Base-by-base conservation (phyloP, 1,140 invertebrate species). In the Diachasmimorpha longicaudata region DNA sequence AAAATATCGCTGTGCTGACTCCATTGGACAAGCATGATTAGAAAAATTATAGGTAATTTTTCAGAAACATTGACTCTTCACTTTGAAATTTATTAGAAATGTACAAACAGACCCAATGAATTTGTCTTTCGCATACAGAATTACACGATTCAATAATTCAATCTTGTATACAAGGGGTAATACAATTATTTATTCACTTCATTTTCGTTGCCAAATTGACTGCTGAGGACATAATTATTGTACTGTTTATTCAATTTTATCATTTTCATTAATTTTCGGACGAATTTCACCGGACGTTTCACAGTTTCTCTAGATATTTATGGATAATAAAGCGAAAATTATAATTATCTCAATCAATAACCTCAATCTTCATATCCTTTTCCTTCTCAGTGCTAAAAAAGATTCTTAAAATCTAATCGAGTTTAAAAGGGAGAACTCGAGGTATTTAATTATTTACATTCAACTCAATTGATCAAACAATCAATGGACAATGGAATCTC, bases 21-120 rank as follows among this genome's bases (percentile, higher is more conserved):
- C 80, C 81, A 19, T 67, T 85, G n/a, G 83, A 82, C 19, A 85
- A 84, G 84, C 77, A 79, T 37, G 44, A 85, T 79, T 85, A 74
- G 75, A 70, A 58, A 70, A 4, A 71, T 70, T 16, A 69, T 36
- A 69, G 14, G n/a, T n/a, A n/a, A n/a, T n/a, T n/a, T n/a, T n/a
- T n/a, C 5, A 70, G 13, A 8, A 70, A 70, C 3, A 36, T 42
- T 70, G 21, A 63, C 23, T 63, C 58, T 63, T 63, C 23, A 63
- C 5, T 63, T 63, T 63, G 58, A 23, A 63, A 63, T 63, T 63
- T 63, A 63, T 81, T 82, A 82, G 55, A 82, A 82, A 82, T 71
- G 78, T 81, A 81, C 78, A 80, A 82, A 82, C 78, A 63, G 73
- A 78, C 72, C 74, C 58, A 68, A 69, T 58, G 77, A 73, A 74